Conservation (phyloP, 1,140 invertebrate genomes). For the Dendrolimus kikuchii region DNA sequence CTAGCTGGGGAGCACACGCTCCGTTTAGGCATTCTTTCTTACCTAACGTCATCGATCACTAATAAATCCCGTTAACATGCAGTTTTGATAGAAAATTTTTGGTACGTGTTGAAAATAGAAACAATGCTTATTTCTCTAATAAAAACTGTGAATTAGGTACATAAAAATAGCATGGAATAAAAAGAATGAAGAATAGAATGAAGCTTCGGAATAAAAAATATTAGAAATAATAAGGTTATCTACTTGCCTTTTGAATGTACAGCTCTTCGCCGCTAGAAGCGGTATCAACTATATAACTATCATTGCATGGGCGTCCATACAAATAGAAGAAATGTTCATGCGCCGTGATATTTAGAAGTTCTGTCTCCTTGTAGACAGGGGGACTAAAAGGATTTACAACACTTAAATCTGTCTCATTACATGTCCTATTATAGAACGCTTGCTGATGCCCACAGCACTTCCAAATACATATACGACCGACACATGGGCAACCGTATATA, state of each 20-base stretch:
- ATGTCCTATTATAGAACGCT: slow-evolving; percentile 28
- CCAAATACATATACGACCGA: slow-evolving; percentile 42
- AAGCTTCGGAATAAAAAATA: neutral
- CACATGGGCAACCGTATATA: slow-evolving; percentile 44
- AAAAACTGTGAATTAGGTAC: no score
- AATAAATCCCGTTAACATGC: no score
- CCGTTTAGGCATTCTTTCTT: no score
- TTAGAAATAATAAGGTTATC: slow-evolving; percentile 1
- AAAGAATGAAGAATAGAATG: no score
- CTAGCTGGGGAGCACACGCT: no score
- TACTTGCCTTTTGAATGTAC: slow-evolving; percentile 47
- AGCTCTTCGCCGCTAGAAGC: slow-evolving; percentile 28
- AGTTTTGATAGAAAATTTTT: no score
- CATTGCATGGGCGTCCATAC: slow-evolving; percentile 24
- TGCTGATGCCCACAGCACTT: slow-evolving; percentile 38
- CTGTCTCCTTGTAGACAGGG: slow-evolving; percentile 31
- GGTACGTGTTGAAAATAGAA: no score
- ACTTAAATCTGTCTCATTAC: slow-evolving; percentile 18
- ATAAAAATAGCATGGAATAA: no score
- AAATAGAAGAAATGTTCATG: slow-evolving; percentile 44
- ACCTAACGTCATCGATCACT: no score
- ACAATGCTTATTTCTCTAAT: no score
- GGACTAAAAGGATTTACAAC: slow-evolving; percentile 47
- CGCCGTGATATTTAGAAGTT: slow-evolving; percentile 24
- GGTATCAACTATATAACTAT: slow-evolving; percentile 45